Base-by-base conservation (phyloP, 1,140 invertebrate genomes). In the Lethrus apterus region DNA sequence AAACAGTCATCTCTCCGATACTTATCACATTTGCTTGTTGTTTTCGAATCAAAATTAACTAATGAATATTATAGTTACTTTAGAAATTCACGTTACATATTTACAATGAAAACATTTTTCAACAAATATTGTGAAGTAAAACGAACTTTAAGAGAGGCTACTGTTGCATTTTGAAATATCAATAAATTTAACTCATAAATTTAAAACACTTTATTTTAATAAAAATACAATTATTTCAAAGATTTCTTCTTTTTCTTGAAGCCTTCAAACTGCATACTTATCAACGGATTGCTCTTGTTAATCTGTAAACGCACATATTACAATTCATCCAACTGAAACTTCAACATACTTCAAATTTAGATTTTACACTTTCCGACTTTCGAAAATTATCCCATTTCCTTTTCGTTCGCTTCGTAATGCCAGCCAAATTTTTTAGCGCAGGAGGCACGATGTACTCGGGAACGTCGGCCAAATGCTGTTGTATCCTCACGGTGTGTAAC, bases 371-470 rank as follows among this genome's bases (percentile, higher is more conserved):
- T 35, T 59, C 54, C 10, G 53, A 46, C 2, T 36, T 43, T 40
- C 31, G 45, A 44, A 40, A 54, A 23, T 52, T 20, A 20, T 55
- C 50, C 3, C 63, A 49, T 54, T 72, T 75, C 14, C 63, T 62
- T 40, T 58, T 67, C 3, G 59, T 60, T 58, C 57, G 58, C 11
- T 64, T 67, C 4, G 62, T 59, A 11, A 76, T 68, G 2, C 72
- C 69, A 1, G 75, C 70, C 0, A 80, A 57, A 51, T 75, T 73
- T 56, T 81, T 83, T 11, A 93, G 66, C 0, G 85, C 80, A 2
- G 77, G 72, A 1, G 89, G 89, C 1, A 94, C 74, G 55, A 98
- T 84, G 64, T 98, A 99, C 24, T 96, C 92, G 0, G 95, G 94
- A 2, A 99, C 88, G 66, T 98, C 81, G 50, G 86, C 80, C 33